Percentiles rank a stretch among this genome's conserved stretches.
These are phyloP conservation scores for Vulpes lagopus DNA, from an alignment of 2,113 vertebrate genomes.

Conservation along the genomic window DNA sequence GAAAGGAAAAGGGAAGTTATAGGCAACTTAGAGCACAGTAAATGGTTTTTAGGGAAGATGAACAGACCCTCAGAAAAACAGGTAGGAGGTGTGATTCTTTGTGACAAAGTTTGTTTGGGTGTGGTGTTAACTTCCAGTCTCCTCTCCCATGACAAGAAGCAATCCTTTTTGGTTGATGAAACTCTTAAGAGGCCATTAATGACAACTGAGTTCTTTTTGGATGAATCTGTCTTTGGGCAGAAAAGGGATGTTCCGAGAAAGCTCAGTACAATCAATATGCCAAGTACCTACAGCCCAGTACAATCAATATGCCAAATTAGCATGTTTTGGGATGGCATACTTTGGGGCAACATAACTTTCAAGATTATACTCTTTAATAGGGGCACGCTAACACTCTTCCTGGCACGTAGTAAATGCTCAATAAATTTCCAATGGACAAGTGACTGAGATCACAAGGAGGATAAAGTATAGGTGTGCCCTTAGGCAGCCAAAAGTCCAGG, in stretches of 20 bases:
- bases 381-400: neutral
- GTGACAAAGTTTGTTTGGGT: neutral
- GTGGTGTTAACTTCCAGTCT: neutral
- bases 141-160: neutral
- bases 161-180: neutral
- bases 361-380: neutral
- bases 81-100: neutral
- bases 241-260: neutral
- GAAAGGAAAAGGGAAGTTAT: neutral
- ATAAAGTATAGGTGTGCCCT: neutral
- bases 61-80: neutral
- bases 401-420: neutral
- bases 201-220: neutral
- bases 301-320: neutral
- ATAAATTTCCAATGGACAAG: constrained; percentile 20
- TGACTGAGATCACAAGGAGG: neutral
- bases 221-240: neutral
- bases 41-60: neutral
- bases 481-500: neutral
- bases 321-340: too few species aligned
- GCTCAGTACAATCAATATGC: neutral
- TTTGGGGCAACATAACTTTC: neutral
- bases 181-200: too few species aligned
- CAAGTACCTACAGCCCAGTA: neutral
- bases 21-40: neutral